phyloP scores from a whole-genome alignment of 2,113 vertebrate genomes.

The Andinoacara biseriatus region DNA sequence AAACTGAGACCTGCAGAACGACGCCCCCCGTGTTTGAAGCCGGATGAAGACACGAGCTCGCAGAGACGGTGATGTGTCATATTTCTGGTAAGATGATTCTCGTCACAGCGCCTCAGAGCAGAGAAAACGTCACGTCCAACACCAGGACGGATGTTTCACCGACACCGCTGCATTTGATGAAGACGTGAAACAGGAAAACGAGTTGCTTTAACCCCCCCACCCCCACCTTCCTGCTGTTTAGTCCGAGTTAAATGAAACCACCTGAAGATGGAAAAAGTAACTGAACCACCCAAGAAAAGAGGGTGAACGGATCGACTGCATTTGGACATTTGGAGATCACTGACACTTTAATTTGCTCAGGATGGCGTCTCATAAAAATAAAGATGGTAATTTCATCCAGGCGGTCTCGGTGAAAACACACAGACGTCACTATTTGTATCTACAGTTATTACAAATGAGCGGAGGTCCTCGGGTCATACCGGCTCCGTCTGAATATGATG shows the following conservation, averaged over 20 bases:
- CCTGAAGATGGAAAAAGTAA: neutral
- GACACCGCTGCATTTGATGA: neutral
- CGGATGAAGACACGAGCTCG: fast-evolving
- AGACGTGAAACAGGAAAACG: neutral
- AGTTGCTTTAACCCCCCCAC: neutral
- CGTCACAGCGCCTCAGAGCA: fast-evolving
- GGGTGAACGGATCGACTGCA: neutral
- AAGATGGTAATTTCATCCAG: neutral
- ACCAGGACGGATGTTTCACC: neutral
- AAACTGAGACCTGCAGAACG: neutral
- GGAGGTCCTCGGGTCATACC: neutral
- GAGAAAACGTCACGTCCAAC: neutral
- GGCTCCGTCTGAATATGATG: neutral
- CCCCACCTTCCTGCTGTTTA: neutral
- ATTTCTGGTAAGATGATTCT: neutral
- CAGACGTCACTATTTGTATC: neutral
- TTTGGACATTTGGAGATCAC: neutral
- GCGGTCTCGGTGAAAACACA: neutral
- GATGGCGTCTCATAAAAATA: neutral
- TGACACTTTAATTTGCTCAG: neutral
- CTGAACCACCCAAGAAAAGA: neutral
- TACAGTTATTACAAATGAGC: neutral
- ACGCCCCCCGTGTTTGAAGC: neutral
- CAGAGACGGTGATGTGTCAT: neutral
- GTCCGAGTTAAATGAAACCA: neutral